These are phyloP conservation scores for Formica exsecta DNA, from an alignment of 1,140 invertebrate species.

Conservation along the genomic window DNA sequence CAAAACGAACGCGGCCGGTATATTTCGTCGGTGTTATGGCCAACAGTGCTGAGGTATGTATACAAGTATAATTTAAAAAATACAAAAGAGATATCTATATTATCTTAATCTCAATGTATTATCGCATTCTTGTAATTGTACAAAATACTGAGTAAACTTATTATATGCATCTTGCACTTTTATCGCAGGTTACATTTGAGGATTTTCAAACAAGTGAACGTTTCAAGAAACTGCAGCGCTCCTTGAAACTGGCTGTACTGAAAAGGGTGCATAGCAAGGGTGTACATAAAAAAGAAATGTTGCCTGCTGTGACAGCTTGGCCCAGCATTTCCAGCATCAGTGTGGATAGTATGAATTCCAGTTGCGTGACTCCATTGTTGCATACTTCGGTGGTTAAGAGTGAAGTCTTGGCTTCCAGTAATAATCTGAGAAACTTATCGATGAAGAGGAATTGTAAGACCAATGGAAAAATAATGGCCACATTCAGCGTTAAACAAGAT, in stretches of 20 bases:
- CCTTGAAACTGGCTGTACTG: slow-evolving; percentile 68
- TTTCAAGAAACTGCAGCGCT: slow-evolving; percentile 70
- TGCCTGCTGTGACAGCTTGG: not conserved
- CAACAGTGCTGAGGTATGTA: not conserved
- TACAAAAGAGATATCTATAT: not conserved
- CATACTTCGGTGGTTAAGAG: slow-evolving; percentile 66
- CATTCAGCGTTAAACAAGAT: slow-evolving; percentile 74
- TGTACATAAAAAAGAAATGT: not conserved
- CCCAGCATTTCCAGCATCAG: slow-evolving; percentile 76
- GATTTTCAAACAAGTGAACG: slow-evolving; percentile 71
- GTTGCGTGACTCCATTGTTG: not conserved
- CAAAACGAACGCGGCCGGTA: too few relatives aligned
- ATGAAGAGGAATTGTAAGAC: not conserved
- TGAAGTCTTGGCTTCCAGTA: slow-evolving; percentile 77
- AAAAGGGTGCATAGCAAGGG: not conserved
- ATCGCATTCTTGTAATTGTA: not conserved
- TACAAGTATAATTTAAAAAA: not conserved
- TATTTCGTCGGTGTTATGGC: not conserved
- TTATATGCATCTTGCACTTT: not conserved
- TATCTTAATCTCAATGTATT: not conserved
- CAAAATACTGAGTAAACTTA: too few relatives aligned
- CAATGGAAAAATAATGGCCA: slow-evolving; percentile 51
- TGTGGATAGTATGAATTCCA: slow-evolving; percentile 64
- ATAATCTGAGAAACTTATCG: slow-evolving; percentile 70
- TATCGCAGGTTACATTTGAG: slow-evolving; percentile 69